These are phyloP conservation scores for Notospermus geniculatus DNA, from an alignment of 1,140 invertebrate species.

Conservation along the genomic window DNA sequence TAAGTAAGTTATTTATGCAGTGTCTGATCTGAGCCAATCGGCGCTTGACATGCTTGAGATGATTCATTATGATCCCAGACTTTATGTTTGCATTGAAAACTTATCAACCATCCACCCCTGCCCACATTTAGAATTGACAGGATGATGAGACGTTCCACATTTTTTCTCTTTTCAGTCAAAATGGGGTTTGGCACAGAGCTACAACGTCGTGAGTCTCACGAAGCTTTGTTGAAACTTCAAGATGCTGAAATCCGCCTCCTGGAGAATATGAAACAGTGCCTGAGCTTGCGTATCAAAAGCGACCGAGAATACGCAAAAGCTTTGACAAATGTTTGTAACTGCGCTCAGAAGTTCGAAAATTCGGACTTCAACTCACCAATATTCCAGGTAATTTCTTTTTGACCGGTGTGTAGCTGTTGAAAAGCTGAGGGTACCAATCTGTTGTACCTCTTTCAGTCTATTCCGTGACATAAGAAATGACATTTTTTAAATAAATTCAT, in stretches of 20 bases:
- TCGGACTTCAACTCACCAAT: slow-evolving; percentile 24
- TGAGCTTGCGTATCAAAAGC: slow-evolving; percentile 81
- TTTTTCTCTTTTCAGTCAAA: slow-evolving; percentile 15
- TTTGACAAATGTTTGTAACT: slow-evolving; percentile 72
- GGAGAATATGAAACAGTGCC: slow-evolving; percentile 82
- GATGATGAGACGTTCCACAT: too few species aligned
- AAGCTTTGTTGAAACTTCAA: slow-evolving; percentile 79
- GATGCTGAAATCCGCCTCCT: slow-evolving; percentile 87
- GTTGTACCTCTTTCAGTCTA: slow-evolving; percentile 23
- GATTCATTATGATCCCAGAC: too few species aligned
- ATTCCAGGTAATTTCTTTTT: slow-evolving; percentile 28
- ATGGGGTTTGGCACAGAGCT: slow-evolving; percentile 86
- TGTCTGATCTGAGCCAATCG: too few species aligned
- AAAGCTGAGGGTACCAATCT: not conserved
- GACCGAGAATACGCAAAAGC: slow-evolving; percentile 85
- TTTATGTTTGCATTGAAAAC: too few species aligned
- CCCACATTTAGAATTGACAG: too few species aligned
- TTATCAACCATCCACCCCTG: too few species aligned
- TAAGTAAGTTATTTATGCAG: too few species aligned
- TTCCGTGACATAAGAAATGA: too few species aligned
- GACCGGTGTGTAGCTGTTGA: slow-evolving; percentile 2
- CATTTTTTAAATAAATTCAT: too few species aligned
- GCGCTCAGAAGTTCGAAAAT: slow-evolving; percentile 76
- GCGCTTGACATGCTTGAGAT: too few species aligned
- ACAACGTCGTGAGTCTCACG: slow-evolving; percentile 71